Base-by-base conservation (phyloP, 2,797 vertebrate genomes). In the Diglossa cyanea region DNA sequence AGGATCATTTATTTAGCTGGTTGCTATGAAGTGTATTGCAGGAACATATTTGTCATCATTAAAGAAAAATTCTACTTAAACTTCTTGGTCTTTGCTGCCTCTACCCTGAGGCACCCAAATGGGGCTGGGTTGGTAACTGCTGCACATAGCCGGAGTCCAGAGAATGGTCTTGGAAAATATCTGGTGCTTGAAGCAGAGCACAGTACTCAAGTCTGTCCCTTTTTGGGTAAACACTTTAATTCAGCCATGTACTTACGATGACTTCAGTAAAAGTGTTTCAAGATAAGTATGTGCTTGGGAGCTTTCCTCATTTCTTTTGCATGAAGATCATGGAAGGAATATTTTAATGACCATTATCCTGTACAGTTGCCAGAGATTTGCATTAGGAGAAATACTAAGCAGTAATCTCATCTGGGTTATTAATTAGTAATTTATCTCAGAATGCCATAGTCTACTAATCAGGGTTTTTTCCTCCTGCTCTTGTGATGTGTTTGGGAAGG, bases 161-260 rank as follows among this genome's bases (percentile, higher is more conserved):
- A 48, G 33, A 94, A 40, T 13, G 47, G n/a, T 65, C 74, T 84
- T 87, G 55, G 71, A 73, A 78, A 95, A 90, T n/a, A 50, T 40
- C 30, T 75, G 62, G 54, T 93, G 19, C 85, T 95, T 93, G 82
- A 96, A 73, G 26, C 37, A 88, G 21, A 76, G 73, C 30, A 70
- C 73, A 30, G 37, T 85, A 66, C 80, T 96, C 39, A 39, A 82
- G 57, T 48, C 51, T 70, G 62, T 84, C 76, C 82, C 44, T 61
- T 83, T 78, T 76, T 84, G 73, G 37, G 55, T 91, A 91, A 96
- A 88, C 94, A 93, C 85, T 96, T 95, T 13, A 58, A 65, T 72
- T 88, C 88, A 50, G 37, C 31, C 37, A 4, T 54, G n/a, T 81
- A 55, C 60, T 94, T 93, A 62, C 20, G 44, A 61, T 65, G 42